These are phyloP conservation scores for Habrosyne pyritoides DNA, from an alignment of 2,888 invertebrate genomes.

Conservation along the genomic window DNA sequence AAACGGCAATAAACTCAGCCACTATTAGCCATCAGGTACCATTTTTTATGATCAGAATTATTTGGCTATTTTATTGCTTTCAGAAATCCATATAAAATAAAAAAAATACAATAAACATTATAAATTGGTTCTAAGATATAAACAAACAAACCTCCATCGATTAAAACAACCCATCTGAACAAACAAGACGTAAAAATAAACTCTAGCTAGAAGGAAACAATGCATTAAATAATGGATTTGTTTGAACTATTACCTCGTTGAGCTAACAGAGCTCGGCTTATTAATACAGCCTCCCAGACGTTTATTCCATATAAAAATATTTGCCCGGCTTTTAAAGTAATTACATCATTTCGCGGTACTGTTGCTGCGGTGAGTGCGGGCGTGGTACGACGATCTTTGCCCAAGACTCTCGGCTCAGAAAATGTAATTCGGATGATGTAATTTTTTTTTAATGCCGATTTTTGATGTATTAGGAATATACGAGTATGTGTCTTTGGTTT, in stretches of 20 bases:
- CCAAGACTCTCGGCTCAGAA: neutral
- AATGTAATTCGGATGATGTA: too few relatives aligned
- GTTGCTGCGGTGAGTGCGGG: constrained; percentile 30
- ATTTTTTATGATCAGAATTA: too few relatives aligned
- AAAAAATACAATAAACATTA: too few relatives aligned
- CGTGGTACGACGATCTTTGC: constrained; percentile 28
- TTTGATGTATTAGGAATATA: too few relatives aligned
- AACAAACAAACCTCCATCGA: constrained; percentile 2
- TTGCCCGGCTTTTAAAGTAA: constrained; percentile 78
- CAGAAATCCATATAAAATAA: too few relatives aligned
- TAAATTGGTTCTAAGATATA: neutral
- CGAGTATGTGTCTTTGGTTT: too few relatives aligned
- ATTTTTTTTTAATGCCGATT: too few relatives aligned
- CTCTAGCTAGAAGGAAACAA: constrained; percentile 5
- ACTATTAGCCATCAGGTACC: too few relatives aligned
- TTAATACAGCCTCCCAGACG: constrained; percentile 57
- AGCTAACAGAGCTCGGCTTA: constrained; percentile 31
- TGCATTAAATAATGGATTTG: constrained; percentile 56
- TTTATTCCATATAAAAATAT: constrained; percentile 73
- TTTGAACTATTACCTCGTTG: constrained; percentile 54
- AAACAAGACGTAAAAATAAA: neutral
- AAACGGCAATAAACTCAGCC: too few relatives aligned
- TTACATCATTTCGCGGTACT: constrained; percentile 61
- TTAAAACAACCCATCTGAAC: neutral
- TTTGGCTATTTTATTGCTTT: too few relatives aligned